Evolutionary conservation across 1,140 invertebrate species (phyloP).

Genomic region (Drosophila pseudoobscura): DNA sequence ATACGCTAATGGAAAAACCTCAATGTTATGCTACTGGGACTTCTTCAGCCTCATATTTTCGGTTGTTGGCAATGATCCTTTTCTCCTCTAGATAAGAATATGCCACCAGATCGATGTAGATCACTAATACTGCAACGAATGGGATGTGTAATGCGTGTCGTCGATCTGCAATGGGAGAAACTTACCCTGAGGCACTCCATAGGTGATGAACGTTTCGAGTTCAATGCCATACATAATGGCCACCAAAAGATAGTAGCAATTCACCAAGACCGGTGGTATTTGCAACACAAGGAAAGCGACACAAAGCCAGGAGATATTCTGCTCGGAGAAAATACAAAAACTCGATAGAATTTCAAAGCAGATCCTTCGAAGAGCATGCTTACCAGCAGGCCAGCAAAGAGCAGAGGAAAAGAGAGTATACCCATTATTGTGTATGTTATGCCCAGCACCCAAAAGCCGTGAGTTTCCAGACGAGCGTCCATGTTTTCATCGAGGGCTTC

Average conservation of each 20-base stretch:
- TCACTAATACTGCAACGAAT: conserved; percentile 4
- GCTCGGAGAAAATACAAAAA: too few relatives aligned
- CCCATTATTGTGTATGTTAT: not conserved
- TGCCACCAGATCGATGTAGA: conserved; percentile 29
- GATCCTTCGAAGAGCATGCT: not conserved
- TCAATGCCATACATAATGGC: conserved; percentile 17
- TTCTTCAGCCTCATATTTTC: not conserved
- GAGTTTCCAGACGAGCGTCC: not conserved
- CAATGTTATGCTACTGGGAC: not conserved
- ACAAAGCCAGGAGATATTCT: not conserved
- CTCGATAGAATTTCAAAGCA: too few relatives aligned
- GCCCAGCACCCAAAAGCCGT: conserved; percentile 21
- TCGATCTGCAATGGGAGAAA: not conserved
- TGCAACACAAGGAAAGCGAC: conserved; percentile 16
- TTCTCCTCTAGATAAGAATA: not conserved
- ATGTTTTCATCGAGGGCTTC: not conserved
- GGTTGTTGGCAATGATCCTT: not conserved
- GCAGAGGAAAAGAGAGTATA: not conserved
- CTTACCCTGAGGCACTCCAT: conserved; percentile 26
- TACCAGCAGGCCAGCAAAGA: conserved; percentile 14
- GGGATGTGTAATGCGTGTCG: too few relatives aligned
- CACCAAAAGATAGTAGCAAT: conserved; percentile 10
- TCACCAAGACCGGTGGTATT: conserved; percentile 1
- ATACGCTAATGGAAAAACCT: not conserved
- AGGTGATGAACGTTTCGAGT: conserved; percentile 3